Evolutionary conservation across 2,888 invertebrate genomes (phyloP).

Genomic region (Hedychridium roseum): DNA sequence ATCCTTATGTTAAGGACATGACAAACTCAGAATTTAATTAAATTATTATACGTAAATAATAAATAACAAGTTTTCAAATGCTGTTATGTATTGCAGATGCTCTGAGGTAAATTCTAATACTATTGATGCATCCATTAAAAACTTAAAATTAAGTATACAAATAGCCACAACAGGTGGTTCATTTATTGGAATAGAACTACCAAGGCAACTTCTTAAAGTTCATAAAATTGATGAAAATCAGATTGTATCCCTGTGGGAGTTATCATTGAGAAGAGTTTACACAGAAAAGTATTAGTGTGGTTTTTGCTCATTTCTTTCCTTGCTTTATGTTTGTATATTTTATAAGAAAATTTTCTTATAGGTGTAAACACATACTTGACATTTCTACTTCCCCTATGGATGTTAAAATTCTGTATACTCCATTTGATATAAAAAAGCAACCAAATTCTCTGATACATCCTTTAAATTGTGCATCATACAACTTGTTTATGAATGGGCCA

Average conservation of each 20-base stretch:
- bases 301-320: too few species aligned
- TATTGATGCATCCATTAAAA: slow-evolving; percentile 22
- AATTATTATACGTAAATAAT: slow-evolving; percentile 15
- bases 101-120: slow-evolving; percentile 27
- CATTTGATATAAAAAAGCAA: slow-evolving; percentile 10
- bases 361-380: slow-evolving; percentile 44
- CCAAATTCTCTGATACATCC: slow-evolving; percentile 20
- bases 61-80: slow-evolving; percentile 10
- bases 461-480: slow-evolving; percentile 35
- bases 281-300: slow-evolving; percentile 30
- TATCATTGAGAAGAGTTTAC: slow-evolving; percentile 52
- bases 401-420: slow-evolving; percentile 30
- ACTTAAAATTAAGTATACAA: slow-evolving; percentile 40
- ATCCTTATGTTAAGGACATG: too few species aligned
- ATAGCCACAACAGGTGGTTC: slow-evolving; percentile 21
- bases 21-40: slow-evolving; percentile 5
- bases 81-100: slow-evolving; percentile 39
- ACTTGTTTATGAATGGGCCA: slow-evolving; percentile 52
- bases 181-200: slow-evolving; percentile 46
- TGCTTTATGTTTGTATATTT: slow-evolving; percentile 1
- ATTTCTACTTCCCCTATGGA: slow-evolving; percentile 28
- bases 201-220: slow-evolving; percentile 50
- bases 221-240: slow-evolving; percentile 38
- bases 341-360: slow-evolving; percentile 23
- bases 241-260: slow-evolving; percentile 49